Conservation (phyloP, 2,888 invertebrate species). For the Dendrolimus houi region DNA sequence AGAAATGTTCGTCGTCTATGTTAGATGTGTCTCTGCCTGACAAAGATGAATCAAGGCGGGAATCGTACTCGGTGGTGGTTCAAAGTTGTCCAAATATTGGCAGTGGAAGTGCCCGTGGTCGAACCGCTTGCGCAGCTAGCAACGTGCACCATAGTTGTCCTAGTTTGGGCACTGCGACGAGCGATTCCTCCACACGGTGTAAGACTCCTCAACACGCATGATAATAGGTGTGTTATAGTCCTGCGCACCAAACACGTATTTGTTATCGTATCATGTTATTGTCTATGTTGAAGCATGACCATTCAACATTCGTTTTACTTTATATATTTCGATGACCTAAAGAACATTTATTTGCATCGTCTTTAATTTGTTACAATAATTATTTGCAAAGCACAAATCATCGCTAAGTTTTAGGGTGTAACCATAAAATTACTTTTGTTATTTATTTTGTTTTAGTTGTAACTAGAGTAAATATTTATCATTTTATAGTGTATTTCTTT, state of each 20-base stretch:
- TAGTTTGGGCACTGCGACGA: constrained; percentile 13
- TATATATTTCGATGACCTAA: not conserved
- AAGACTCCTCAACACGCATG: constrained; percentile 60
- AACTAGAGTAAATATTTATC: too few relatives aligned
- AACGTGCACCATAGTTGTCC: constrained; percentile 23
- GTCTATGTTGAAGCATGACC: not conserved
- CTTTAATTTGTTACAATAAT: too few relatives aligned
- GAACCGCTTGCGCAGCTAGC: constrained; percentile 23
- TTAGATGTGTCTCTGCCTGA: constrained; percentile 12
- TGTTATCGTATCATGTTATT: not conserved
- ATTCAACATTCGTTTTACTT: constrained; percentile 3
- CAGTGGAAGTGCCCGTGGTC: constrained; percentile 22
- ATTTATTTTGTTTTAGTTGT: too few relatives aligned
- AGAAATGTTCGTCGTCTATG: constrained; percentile 18
- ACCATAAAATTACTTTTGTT: too few relatives aligned
- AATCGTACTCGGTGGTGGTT: constrained; percentile 18
- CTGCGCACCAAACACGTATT: constrained; percentile 25
- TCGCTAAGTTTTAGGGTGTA: too few relatives aligned
- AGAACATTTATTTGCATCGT: too few relatives aligned
- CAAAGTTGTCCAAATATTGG: constrained; percentile 51
- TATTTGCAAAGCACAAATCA: too few relatives aligned
- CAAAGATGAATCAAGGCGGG: constrained; percentile 3
- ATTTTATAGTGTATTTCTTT: too few relatives aligned
- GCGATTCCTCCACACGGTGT: constrained; percentile 29
- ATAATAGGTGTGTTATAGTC: constrained; percentile 63